Evolutionary conservation across 2,888 invertebrate species (phyloP).

Genomic region (Leptarthrus brevirostris): DNA sequence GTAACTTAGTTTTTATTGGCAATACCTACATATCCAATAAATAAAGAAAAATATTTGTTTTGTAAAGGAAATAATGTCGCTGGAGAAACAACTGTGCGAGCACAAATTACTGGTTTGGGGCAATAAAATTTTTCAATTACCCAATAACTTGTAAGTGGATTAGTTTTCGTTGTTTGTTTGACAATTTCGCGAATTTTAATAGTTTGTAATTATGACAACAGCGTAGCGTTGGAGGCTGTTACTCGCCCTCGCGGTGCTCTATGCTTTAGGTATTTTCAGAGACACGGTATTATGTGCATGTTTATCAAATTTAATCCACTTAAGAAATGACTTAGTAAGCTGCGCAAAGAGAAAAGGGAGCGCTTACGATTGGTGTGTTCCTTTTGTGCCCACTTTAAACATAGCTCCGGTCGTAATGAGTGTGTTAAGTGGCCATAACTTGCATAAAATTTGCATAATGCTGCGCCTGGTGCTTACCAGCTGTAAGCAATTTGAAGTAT

Average conservation of each 20-base stretch:
- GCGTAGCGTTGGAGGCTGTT: too few species aligned
- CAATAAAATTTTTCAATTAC: constrained; percentile 9
- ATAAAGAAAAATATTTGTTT: too few species aligned
- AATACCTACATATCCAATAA: too few species aligned
- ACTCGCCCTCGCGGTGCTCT: too few species aligned
- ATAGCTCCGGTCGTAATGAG: constrained; percentile 36
- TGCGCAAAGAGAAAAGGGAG: background rate
- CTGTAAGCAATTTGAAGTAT: constrained; percentile 41
- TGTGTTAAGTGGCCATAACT: constrained; percentile 49
- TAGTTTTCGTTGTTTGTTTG: background rate
- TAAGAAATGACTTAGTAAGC: background rate
- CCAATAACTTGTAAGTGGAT: too few species aligned
- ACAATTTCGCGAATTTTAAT: background rate
- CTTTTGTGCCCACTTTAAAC: background rate
- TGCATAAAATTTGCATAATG: constrained; percentile 52
- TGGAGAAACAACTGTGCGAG: too few species aligned
- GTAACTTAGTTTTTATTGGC: too few species aligned
- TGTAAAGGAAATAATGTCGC: too few species aligned
- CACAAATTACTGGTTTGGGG: background rate
- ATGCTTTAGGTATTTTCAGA: too few species aligned
- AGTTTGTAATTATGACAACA: background rate
- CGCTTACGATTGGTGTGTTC: background rate
- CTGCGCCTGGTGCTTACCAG: constrained; percentile 29
- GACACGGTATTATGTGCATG: background rate
- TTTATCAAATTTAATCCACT: background rate